phyloP scores from a whole-genome alignment of 2,888 invertebrate species.

The Lycaena phlaeas region DNA sequence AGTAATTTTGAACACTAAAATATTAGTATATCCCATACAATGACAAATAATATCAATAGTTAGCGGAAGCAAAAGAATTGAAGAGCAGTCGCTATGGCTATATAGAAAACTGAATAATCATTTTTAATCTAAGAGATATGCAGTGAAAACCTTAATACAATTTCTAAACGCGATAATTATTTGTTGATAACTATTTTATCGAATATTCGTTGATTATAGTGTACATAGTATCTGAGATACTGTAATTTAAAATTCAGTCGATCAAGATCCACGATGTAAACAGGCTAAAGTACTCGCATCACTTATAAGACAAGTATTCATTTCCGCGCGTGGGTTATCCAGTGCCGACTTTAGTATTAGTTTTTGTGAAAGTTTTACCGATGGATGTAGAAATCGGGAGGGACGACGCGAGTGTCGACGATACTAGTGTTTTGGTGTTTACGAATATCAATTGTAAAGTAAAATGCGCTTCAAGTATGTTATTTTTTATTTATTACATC shows the following conservation, averaged over 20 bases:
- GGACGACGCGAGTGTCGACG: conserved; percentile 46
- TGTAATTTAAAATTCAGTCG: neutral
- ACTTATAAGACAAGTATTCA: conserved; percentile 13
- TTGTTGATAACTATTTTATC: neutral
- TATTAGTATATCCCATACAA: too few relatives aligned
- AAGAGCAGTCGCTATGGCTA: too few relatives aligned
- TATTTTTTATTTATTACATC: too few relatives aligned
- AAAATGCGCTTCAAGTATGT: conserved; percentile 20
- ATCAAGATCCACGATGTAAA: neutral
- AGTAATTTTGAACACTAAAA: too few relatives aligned
- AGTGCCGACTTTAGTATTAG: neutral
- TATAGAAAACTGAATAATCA: too few relatives aligned
- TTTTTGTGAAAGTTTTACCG: conserved; percentile 12
- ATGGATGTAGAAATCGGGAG: conserved; percentile 51
- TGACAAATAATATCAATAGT: too few relatives aligned
- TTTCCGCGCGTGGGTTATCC: conserved; percentile 11
- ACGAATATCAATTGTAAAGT: conserved; percentile 27
- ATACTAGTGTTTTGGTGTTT: conserved; percentile 44
- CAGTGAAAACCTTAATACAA: neutral
- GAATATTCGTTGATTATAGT: neutral
- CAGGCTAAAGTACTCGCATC: neutral
- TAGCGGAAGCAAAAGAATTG: too few relatives aligned
- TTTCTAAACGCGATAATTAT: neutral
- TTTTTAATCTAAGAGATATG: neutral
- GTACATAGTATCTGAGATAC: neutral